These are phyloP conservation scores for Eurypyga helias DNA, from an alignment of 2,113 vertebrate genomes.

Conservation along the genomic window DNA sequence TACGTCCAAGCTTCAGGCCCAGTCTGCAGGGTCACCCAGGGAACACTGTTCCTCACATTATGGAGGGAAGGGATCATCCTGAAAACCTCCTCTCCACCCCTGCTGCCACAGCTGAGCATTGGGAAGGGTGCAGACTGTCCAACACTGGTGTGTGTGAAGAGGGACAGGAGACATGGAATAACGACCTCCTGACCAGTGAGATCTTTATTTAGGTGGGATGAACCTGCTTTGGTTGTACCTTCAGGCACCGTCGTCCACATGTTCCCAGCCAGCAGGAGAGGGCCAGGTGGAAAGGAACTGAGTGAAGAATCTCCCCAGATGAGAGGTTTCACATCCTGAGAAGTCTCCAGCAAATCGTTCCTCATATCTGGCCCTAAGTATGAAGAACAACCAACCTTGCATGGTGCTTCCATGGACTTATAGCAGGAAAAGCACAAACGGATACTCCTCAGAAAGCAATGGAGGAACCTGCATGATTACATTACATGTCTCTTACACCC, in stretches of 20 bases:
- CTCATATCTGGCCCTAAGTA: neutral
- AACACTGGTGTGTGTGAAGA: neutral
- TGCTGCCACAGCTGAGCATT: neutral
- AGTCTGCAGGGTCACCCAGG: neutral
- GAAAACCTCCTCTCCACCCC: neutral
- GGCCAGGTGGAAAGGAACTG: neutral
- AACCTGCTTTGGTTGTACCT: neutral
- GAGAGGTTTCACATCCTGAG: neutral
- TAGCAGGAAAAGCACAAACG: neutral
- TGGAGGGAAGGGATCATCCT: neutral
- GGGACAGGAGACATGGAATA: neutral
- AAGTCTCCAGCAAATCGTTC: neutral
- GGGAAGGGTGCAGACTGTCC: neutral
- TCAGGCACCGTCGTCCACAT: neutral
- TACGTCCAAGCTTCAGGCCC: neutral
- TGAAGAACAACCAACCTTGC: neutral
- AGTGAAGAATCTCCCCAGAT: neutral
- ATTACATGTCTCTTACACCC: neutral
- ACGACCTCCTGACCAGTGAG: neutral
- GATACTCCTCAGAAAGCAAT: neutral
- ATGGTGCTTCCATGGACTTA: neutral
- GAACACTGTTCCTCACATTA: neutral
- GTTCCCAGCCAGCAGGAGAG: neutral
- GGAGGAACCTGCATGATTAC: neutral
- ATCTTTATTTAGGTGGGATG: neutral